Percentiles rank a stretch among this genome's conserved stretches.
phyloP scores from a whole-genome alignment of 2,113 vertebrate species.

The Malurus melanocephalus region DNA sequence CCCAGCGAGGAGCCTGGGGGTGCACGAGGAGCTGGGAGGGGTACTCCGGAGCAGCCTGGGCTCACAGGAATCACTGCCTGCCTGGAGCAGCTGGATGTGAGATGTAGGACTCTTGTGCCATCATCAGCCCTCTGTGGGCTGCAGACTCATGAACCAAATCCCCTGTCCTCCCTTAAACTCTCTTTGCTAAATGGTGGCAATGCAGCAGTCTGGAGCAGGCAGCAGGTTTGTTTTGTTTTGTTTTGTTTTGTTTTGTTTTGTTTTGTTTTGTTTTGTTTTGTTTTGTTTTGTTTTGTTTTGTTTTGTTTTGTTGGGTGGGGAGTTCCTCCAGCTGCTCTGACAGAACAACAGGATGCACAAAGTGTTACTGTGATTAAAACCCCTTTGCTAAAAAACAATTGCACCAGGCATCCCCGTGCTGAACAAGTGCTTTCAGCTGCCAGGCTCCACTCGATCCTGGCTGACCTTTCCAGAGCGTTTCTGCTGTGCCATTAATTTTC shows the following conservation, averaged over 20 bases:
- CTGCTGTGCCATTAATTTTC: background rate
- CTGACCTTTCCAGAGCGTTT: background rate
- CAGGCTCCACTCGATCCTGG: background rate
- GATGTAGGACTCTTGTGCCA: too few species aligned
- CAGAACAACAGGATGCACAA: background rate
- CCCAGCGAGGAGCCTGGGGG: rapidly evolving
- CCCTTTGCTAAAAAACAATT: background rate
- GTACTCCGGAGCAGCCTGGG: background rate
- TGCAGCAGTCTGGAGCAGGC: rapidly evolving
- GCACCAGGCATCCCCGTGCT: background rate
- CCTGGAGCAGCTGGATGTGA: rapidly evolving
- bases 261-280: background rate
- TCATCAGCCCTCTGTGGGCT: background rate
- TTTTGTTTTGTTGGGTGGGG: background rate
- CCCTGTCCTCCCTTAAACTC: background rate
- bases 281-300: background rate
- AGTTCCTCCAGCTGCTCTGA: background rate
- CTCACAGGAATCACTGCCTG: background rate
- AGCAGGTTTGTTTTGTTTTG: background rate
- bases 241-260: rapidly evolving
- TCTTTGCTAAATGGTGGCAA: background rate
- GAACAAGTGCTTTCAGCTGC: background rate
- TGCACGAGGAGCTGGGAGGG: background rate
- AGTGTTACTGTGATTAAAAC: background rate
- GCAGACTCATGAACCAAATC: background rate